phyloP scores from a whole-genome alignment of 2,113 vertebrate species.

The Syrrhaptes paradoxus region DNA sequence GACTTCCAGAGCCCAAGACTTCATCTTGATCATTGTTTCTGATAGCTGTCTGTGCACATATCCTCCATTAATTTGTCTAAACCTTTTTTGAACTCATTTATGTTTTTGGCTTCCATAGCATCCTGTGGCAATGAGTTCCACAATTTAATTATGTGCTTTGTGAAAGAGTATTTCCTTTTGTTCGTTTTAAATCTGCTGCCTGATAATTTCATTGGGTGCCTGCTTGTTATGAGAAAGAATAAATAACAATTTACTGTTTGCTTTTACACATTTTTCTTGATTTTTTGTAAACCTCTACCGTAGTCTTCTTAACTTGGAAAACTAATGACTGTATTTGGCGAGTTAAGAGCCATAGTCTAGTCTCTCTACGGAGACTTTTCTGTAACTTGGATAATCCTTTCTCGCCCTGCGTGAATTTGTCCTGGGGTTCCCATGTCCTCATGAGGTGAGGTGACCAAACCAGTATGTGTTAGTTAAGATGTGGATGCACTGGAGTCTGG shows the following conservation, averaged over 20 bases:
- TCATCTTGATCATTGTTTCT: background rate
- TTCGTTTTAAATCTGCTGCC: constrained; percentile 33
- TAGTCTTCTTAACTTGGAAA: background rate
- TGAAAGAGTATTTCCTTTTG: constrained; percentile 42
- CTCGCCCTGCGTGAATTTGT: background rate
- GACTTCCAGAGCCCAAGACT: background rate
- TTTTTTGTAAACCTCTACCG: background rate
- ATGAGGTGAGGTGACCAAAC: background rate
- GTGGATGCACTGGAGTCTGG: background rate
- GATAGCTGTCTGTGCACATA: background rate
- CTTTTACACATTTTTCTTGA: background rate
- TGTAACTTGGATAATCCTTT: background rate
- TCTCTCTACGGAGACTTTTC: background rate
- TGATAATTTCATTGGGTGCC: constrained; percentile 45
- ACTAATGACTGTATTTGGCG: background rate
- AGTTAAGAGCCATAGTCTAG: background rate
- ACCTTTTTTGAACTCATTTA: constrained; percentile 28
- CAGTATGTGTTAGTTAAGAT: background rate
- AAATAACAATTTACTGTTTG: background rate
- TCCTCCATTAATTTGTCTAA: constrained; percentile 31
- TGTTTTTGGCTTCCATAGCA: constrained; percentile 29
- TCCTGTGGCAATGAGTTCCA: constrained; percentile 23
- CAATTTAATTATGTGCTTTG: constrained; percentile 25
- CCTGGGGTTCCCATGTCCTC: background rate
- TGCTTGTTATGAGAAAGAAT: background rate